phyloP scores from a whole-genome alignment of 2,888 invertebrate species.

The Sphaerophoria rueppellii region DNA sequence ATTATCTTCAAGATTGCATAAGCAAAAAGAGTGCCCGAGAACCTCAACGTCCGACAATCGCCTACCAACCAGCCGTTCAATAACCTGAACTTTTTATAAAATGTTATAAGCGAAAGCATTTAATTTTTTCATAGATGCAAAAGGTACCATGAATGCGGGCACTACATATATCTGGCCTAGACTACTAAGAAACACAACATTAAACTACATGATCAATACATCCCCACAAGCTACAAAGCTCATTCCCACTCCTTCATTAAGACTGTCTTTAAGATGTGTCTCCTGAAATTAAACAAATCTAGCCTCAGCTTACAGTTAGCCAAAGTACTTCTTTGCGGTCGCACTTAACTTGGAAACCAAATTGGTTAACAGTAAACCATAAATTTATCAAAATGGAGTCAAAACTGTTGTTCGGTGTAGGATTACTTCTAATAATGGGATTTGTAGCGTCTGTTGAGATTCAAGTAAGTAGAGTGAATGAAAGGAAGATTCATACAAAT shows the following conservation, averaged over 20 bases:
- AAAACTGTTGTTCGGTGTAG: conserved; percentile 34
- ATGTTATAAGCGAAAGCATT: background rate
- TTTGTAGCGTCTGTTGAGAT: conserved; percentile 48
- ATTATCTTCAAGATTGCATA: background rate
- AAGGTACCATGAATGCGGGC: background rate
- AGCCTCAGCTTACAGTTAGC: conserved; percentile 44
- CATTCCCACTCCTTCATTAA: conserved; percentile 49
- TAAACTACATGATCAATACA: background rate
- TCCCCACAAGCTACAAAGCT: conserved; percentile 34
- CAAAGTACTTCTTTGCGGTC: conserved; percentile 54
- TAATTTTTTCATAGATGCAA: background rate
- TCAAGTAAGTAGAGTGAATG: conserved; percentile 44
- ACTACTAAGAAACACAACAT: background rate
- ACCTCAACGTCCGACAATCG: background rate
- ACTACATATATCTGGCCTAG: background rate
- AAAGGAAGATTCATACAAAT: background rate
- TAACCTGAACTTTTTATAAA: background rate
- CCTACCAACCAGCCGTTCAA: background rate
- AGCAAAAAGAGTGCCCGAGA: background rate
- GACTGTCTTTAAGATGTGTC: conserved; percentile 4
- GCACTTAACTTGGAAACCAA: conserved; percentile 26
- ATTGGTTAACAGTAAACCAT: conserved; percentile 7
- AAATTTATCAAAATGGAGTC: conserved; percentile 39
- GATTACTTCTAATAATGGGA: conserved; percentile 47
- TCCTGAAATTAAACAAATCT: conserved; percentile 46